Percentiles rank a stretch among this genome's conserved stretches.
phyloP scores from a whole-genome alignment of 2,797 vertebrate species.

The Anabas testudineus region DNA sequence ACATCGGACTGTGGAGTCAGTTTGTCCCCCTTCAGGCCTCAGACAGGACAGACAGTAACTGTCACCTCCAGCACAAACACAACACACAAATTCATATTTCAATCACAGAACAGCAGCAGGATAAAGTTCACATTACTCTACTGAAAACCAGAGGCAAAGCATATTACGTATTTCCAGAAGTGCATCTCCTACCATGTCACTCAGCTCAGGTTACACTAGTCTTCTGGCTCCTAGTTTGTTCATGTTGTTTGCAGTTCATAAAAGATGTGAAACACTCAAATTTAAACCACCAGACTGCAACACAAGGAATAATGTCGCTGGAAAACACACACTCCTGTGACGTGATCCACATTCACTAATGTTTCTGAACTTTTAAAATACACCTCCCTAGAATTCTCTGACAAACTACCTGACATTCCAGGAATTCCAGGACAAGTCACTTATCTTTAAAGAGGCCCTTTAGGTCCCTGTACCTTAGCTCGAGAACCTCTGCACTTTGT shows the following conservation, averaged over 20 bases:
- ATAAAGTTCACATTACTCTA: too few species aligned
- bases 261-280: background rate
- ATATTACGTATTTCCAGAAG: too few species aligned
- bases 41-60: background rate
- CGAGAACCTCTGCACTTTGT: background rate
- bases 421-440: conserved; percentile 32
- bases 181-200: too few species aligned
- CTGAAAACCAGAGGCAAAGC: too few species aligned
- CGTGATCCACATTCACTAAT: background rate
- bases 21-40: conserved; percentile 22
- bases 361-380: background rate
- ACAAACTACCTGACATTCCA: conserved; percentile 27
- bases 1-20: conserved; percentile 13
- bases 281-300: background rate
- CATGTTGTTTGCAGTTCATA: background rate
- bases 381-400: conserved; percentile 6
- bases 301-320: conserved; percentile 8
- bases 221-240: background rate
- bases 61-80: background rate
- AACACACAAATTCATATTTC: background rate
- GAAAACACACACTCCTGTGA: conserved; percentile 6
- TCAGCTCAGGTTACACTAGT: background rate
- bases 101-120: background rate
- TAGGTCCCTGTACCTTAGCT: background rate
- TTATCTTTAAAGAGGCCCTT: conserved; percentile 3